Evolutionary conservation across 2,797 vertebrate species (phyloP), one percentile per base, ranked within the genome.

Genomic region (Tarsius wallacei): DNA sequence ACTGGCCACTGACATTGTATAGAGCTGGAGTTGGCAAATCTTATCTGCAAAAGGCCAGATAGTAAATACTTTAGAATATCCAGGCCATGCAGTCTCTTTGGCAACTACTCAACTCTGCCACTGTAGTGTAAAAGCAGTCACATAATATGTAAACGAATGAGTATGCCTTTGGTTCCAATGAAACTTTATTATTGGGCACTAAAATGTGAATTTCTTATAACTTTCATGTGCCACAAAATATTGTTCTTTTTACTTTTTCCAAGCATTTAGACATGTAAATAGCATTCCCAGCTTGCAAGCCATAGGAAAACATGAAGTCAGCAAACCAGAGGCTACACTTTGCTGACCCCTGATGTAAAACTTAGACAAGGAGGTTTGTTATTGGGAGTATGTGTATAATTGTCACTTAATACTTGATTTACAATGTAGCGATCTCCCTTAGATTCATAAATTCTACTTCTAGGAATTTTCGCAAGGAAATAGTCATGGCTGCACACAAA

Each of bases 151-250:
- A 96, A 90, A 66, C 4, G 4, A 92, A 42, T 78, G 14, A 33
- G 42, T 78, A 19, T 55, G n/a, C 16, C 19, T 47, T 57, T 9
- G 84, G 53, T 85, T 84, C 47, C 71, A 61, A 89, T 53, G 47
- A 93, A 90, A 91, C 22, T 47, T 93, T 68, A 92, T 84, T 92
- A 55, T 26, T 78, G 13, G 31, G 95, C 47, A 77, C 63, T 83
- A 17, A 93, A 87, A 90, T 78, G 63, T 82, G 22, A 83, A 95
- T 87, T 83, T 90, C n/a, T 88, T 55, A n/a, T 84, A 71, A 70
- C 73, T 78, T 88, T 70, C 61, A 87, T 3, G 66, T 21, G n/a
- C 76, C 77, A 73, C 70, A 94, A 96, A 89, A 22, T 89, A 74
- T n/a, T 42, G 42, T 42, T 78, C 19, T 47, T 77, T 84, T 73